Evolutionary conservation across 2,797 vertebrate species (phyloP).

Genomic region (Rhinichthys osculus): DNA sequence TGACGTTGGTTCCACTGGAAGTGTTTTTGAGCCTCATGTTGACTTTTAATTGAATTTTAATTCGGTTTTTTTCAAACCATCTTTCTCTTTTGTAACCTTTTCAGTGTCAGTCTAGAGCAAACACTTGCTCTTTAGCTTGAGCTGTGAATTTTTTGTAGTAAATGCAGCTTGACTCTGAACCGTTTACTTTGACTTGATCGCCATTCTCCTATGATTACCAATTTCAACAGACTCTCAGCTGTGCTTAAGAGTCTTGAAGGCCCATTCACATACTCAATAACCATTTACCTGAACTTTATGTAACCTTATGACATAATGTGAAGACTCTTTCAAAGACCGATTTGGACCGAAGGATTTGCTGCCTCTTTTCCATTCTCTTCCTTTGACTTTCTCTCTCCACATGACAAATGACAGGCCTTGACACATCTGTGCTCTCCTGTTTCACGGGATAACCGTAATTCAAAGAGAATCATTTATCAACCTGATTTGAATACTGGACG

Average conservation of each 20-base stretch:
- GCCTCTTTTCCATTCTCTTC: not conserved
- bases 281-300: slow-evolving; percentile 11
- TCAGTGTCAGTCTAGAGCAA: not conserved
- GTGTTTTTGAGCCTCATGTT: not conserved
- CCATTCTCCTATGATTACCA: not conserved
- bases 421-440: not conserved
- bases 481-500: slow-evolving; percentile 16
- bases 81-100: not conserved
- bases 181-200: not conserved
- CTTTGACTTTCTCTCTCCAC: not conserved
- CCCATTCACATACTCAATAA: not conserved
- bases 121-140: not conserved
- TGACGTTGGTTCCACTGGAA: not conserved
- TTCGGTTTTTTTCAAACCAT: not conserved
- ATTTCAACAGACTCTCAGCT: not conserved
- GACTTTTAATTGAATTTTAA: not conserved
- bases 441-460: not conserved
- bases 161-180: not conserved
- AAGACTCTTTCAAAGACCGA: not conserved
- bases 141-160: not conserved
- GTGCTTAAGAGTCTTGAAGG: not conserved
- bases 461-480: slow-evolving; percentile 35
- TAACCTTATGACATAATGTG: not conserved
- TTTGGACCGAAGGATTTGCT: not conserved
- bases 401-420: not conserved